phyloP scores from a whole-genome alignment of 2,797 vertebrate genomes.

The Microhierax caerulescens region DNA sequence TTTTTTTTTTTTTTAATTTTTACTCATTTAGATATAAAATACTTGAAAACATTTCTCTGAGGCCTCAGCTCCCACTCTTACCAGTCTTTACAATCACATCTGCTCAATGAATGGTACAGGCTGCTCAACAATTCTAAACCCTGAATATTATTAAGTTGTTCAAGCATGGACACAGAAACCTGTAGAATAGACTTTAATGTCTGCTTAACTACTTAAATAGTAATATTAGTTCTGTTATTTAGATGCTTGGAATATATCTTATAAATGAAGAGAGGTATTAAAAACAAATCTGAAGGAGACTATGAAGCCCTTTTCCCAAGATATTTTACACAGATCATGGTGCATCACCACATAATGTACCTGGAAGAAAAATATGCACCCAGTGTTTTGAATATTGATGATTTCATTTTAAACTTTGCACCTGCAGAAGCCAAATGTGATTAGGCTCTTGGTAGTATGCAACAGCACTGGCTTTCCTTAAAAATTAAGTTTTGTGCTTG shows the following conservation, averaged over 20 bases:
- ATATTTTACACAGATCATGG: not conserved
- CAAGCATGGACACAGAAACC: not conserved
- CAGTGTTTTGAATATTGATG: not conserved
- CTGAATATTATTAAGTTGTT: not conserved
- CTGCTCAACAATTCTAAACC: not conserved
- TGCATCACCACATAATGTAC: not conserved
- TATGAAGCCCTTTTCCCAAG: not conserved
- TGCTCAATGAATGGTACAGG: not conserved
- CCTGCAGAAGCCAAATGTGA: not conserved
- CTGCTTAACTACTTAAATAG: not conserved
- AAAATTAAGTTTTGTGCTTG: slow-evolving; percentile 1
- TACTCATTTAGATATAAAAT: not conserved
- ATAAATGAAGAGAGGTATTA: not conserved
- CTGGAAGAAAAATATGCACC: not conserved
- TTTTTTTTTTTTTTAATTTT: not conserved
- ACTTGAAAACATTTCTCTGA: not conserved
- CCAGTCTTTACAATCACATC: not conserved
- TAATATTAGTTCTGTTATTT: not conserved
- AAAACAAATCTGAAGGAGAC: not conserved
- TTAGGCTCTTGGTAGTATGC: not conserved
- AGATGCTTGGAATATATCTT: not conserved
- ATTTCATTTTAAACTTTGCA: slow-evolving; percentile 20
- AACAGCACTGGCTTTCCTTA: not conserved
- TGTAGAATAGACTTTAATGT: not conserved
- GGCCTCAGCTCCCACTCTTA: not conserved